phyloP scores from a whole-genome alignment of 2,113 vertebrate species.

The Otis tarda region DNA sequence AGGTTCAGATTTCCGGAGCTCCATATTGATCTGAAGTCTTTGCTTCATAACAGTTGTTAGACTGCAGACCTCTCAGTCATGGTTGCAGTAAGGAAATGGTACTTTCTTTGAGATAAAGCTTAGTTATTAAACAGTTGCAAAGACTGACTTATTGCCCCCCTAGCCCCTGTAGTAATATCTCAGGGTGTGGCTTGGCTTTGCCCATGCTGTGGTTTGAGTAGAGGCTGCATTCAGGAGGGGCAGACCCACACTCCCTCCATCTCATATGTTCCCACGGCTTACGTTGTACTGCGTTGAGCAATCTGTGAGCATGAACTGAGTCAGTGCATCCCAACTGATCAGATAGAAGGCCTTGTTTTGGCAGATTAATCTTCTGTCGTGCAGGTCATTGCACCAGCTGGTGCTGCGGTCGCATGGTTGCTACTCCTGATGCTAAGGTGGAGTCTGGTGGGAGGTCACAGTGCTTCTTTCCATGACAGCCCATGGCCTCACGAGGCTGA shows the following conservation, averaged over 20 bases:
- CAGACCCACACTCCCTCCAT: not conserved
- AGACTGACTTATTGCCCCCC: not conserved
- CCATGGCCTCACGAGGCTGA: not conserved
- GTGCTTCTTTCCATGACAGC: accelerated
- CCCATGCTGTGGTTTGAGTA: not conserved
- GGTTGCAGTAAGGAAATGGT: not conserved
- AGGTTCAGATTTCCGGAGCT: not conserved
- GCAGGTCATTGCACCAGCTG: not conserved
- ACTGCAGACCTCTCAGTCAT: not conserved
- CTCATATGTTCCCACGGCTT: not conserved
- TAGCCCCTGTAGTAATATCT: not conserved
- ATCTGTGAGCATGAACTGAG: not conserved
- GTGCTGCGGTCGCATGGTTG: accelerated
- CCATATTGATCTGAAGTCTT: not conserved
- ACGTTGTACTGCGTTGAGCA: not conserved
- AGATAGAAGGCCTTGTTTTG: not conserved
- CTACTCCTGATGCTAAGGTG: not conserved
- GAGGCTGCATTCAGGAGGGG: not conserved
- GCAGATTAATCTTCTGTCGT: conserved; percentile 7
- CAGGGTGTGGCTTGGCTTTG: not conserved
- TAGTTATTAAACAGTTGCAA: not conserved
- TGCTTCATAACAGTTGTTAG: not conserved
- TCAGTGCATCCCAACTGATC: not conserved
- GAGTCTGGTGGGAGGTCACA: not conserved
- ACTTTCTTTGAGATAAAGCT: not conserved